Evolutionary conservation across 2,113 vertebrate species (phyloP), one percentile per base, ranked within the genome.

Genomic region (Strigops habroptila): DNA sequence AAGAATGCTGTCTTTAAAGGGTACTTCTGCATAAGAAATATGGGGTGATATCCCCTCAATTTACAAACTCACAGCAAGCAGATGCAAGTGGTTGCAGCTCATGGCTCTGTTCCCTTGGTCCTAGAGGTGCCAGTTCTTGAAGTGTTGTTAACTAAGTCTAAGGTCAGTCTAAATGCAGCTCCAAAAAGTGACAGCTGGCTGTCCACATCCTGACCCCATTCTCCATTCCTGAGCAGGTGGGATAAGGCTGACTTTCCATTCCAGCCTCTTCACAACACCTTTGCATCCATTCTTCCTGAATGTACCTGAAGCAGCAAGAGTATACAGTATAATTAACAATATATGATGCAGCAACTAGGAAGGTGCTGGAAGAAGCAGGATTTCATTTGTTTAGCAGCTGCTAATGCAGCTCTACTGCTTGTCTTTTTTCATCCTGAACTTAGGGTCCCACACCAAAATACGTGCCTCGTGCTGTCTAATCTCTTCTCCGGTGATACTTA

Each of bases 1-100:
- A 94, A 62, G 37, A 93, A 46, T 78, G 51, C 73, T 91, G 15
- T 81, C 69, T 91, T 65, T 92, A 82, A 94, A 95, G 51, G 12
- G 25, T 68, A 55, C 48, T 78, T 75, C 57, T 92, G 1, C 23
- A 12, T 74, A 86, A 93, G 79, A 97, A 91, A 92, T 78, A 75
- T 0, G 0, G 33, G 30, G 73, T 86, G 64, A 81, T 74, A 68
- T 23, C 33, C 21, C 53, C 53, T 83, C 41, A 68, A 9, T 91
- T 90, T 90, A 51, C 37, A 63, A 67, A 67, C 73, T 80, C n/a
- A 49, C 46, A 52, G 46, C 25, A 60, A 70, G 27, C 27, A 80
- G 64, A 69, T 78, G 22, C 10, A 59, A 88, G 88, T 71, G 51
- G 25, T 60, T 88, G 37, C 78, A 64, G 60, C 69, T 86, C 28